Evolutionary conservation across 2,888 invertebrate species (phyloP).

Genomic region (Trissolcus brochymenae): DNA sequence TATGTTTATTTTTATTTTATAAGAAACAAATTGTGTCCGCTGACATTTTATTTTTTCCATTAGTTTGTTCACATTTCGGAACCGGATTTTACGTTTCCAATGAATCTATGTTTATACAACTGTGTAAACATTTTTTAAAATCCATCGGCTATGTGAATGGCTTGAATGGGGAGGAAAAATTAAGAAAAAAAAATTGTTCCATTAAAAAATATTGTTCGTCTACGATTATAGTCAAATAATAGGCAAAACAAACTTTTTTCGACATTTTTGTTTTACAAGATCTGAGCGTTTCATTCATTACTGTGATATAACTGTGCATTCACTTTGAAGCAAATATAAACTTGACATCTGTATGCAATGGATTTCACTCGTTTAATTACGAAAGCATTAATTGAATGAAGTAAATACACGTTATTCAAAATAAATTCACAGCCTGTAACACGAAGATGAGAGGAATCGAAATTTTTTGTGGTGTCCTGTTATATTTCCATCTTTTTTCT

Average conservation of each 20-base stretch:
- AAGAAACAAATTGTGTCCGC: too few relatives aligned
- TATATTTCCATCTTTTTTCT: too few relatives aligned
- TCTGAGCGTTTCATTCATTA: slow-evolving; percentile 12
- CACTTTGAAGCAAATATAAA: slow-evolving; percentile 19
- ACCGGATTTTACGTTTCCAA: too few relatives aligned
- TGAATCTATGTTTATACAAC: too few relatives aligned
- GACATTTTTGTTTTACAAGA: slow-evolving; percentile 4
- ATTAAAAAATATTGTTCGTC: too few relatives aligned
- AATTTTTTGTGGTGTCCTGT: neutral
- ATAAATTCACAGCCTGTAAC: slow-evolving; percentile 17
- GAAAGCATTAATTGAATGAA: slow-evolving; percentile 30
- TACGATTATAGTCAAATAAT: neutral
- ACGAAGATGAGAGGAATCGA: slow-evolving; percentile 10
- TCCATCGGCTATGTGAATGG: too few relatives aligned
- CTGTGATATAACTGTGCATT: slow-evolving; percentile 4
- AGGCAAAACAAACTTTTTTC: neutral
- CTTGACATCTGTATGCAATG: slow-evolving; percentile 22
- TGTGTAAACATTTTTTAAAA: too few relatives aligned
- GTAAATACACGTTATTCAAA: slow-evolving; percentile 27
- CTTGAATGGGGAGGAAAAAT: too few relatives aligned
- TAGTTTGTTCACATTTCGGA: too few relatives aligned
- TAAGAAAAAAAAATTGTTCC: too few relatives aligned
- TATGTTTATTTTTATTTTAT: too few relatives aligned
- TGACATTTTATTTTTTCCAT: too few relatives aligned
- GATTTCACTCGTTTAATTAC: slow-evolving; percentile 34